phyloP scores from a whole-genome alignment of 92 coral and sea anemone species.

The Umimayanthus chanpuru region DNA sequence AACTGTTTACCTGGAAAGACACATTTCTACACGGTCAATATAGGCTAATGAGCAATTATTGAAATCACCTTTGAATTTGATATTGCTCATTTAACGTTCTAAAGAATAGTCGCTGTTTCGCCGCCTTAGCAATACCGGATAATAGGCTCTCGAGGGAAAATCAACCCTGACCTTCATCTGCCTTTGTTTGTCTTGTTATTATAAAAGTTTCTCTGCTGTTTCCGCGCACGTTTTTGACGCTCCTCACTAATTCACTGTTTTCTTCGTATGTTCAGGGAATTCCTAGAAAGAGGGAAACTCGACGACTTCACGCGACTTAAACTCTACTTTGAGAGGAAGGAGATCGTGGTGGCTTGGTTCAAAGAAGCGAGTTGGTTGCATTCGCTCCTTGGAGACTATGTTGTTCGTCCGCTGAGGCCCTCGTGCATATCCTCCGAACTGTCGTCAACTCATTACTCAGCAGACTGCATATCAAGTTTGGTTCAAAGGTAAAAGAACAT shows the following conservation, averaged over 20 bases:
- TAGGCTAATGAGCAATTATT: conserved; percentile 35
- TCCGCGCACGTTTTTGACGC: background rate
- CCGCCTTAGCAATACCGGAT: conserved; percentile 34
- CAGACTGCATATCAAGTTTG: conserved; percentile 87
- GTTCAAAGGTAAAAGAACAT: conserved; percentile 78
- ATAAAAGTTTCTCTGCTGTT: background rate
- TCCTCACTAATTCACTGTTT: background rate
- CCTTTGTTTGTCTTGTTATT: conserved; percentile 14
- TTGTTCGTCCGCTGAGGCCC: conserved; percentile 86
- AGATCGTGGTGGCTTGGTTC: conserved; percentile 98
- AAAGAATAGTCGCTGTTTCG: conserved; percentile 6
- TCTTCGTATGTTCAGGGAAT: conserved; percentile 68
- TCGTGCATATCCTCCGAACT: conserved; percentile 92
- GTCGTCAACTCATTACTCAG: conserved; percentile 85
- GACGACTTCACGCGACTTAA: conserved; percentile 91
- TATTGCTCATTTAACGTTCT: conserved; percentile 33
- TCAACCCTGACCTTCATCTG: background rate
- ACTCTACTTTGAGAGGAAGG: conserved; percentile 93
- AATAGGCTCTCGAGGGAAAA: conserved; percentile 30
- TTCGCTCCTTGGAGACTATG: conserved; percentile 90
- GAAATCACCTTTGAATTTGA: conserved; percentile 34
- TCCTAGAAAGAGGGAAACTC: conserved; percentile 88
- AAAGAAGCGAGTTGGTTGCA: conserved; percentile 98
- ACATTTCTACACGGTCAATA: conserved; percentile 47
- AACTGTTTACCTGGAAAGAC: conserved; percentile 51